Evolutionary conservation across 2,113 vertebrate genomes (phyloP).

Genomic region (Mobula birostris): DNA sequence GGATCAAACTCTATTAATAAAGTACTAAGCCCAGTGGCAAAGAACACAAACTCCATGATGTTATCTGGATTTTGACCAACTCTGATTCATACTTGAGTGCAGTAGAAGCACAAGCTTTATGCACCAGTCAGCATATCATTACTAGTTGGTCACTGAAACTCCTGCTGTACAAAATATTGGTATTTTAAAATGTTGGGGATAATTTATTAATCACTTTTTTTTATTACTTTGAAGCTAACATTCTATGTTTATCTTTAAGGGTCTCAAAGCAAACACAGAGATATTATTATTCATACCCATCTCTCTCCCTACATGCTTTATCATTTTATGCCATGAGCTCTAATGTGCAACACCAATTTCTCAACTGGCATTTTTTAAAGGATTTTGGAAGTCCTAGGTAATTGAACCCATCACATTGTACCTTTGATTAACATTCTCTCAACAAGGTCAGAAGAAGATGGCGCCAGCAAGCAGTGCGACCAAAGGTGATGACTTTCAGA

Average conservation of each 20-base stretch:
- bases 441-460: background rate
- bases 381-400: background rate
- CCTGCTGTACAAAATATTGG: background rate
- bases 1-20: background rate
- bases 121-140: background rate
- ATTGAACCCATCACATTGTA: background rate
- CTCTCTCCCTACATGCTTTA: background rate
- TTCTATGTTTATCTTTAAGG: background rate
- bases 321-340: background rate
- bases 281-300: background rate
- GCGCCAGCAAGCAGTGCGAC: no score
- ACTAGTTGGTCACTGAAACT: background rate
- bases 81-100: background rate
- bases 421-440: background rate
- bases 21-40: background rate
- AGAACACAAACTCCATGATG: background rate
- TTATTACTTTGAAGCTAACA: background rate
- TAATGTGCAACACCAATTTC: background rate
- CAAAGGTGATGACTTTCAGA: no score
- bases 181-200: no score
- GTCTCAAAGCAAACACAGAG: background rate
- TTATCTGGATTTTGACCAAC: background rate
- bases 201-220: background rate
- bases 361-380: background rate
- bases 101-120: background rate